Conservation (phyloP, 2,113 vertebrate genomes). For the Gulo gulo region DNA sequence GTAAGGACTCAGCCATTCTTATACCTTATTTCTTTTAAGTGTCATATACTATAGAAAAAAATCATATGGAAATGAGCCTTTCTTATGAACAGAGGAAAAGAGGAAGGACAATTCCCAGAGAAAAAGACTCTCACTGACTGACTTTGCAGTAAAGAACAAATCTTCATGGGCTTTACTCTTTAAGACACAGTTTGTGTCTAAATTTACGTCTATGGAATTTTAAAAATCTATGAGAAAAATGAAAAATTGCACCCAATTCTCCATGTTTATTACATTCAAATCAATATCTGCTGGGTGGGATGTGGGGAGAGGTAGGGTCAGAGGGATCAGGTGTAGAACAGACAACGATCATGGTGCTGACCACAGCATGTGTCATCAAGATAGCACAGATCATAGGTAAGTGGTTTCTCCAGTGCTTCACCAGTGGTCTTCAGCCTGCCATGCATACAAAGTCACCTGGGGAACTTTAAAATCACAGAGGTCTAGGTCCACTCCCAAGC, state of each 20-base stretch:
- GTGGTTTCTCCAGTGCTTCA: not conserved
- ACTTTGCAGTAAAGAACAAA: not conserved
- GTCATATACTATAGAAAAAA: not conserved
- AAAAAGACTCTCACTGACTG: not conserved
- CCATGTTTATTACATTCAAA: not conserved
- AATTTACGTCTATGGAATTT: not conserved
- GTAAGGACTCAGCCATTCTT: not conserved
- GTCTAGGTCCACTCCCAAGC: not conserved
- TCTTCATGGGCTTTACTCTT: not conserved
- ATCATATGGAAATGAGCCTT: not conserved
- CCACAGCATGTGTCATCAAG: too few relatives aligned
- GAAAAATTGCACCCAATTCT: not conserved
- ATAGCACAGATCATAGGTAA: not conserved
- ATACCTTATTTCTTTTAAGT: not conserved
- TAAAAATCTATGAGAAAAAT: not conserved
- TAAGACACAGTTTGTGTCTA: not conserved
- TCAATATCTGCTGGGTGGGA: not conserved
- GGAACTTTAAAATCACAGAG: not conserved
- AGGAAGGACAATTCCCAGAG: not conserved
- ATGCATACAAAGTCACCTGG: not conserved
- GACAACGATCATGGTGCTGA: accelerated
- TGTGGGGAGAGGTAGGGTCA: not conserved
- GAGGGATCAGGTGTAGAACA: too few relatives aligned
- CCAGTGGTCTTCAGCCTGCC: not conserved
- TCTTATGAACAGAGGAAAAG: not conserved